These are phyloP conservation scores for Penaeus vannamei DNA, from an alignment of 1,140 invertebrate genomes.

Conservation along the genomic window DNA sequence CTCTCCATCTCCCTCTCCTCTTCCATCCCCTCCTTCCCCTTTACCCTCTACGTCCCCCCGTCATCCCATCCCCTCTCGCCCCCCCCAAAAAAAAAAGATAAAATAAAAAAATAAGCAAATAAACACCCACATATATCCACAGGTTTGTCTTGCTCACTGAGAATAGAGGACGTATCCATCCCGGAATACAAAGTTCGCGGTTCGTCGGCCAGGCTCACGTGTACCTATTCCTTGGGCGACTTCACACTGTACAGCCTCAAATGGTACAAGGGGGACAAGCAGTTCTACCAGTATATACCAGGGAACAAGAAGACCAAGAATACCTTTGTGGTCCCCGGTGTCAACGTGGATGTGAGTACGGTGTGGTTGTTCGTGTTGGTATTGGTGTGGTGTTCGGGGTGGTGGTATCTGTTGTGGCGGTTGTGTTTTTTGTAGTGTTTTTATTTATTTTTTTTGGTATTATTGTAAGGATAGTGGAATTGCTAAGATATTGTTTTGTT, in stretches of 20 bases:
- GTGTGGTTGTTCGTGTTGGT: too few species aligned
- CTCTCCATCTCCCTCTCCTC: neutral
- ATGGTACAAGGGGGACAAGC: conserved; percentile 84
- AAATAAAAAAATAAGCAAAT: neutral
- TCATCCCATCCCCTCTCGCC: neutral
- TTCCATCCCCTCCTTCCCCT: neutral
- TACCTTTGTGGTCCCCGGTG: conserved; percentile 70
- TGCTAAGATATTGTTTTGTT: too few species aligned
- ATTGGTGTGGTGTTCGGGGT: too few species aligned
- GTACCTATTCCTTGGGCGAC: conserved; percentile 81
- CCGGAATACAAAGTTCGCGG: conserved; percentile 59
- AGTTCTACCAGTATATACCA: conserved; percentile 76
- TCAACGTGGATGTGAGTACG: conserved; percentile 71
- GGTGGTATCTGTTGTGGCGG: too few species aligned
- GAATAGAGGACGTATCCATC: conserved; percentile 48
- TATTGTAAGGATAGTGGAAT: too few species aligned
- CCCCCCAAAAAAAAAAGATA: neutral
- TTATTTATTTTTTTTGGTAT: too few species aligned
- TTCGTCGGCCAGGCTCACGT: conserved; percentile 70
- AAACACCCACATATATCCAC: neutral
- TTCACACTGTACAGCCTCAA: conserved; percentile 84
- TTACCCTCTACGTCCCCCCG: neutral
- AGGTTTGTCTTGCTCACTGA: conserved; percentile 3
- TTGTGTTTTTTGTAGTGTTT: too few species aligned
- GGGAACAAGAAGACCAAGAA: conserved; percentile 73